Conservation (phyloP, 1,140 invertebrate genomes). For the Pseudobourletiella spinata region DNA sequence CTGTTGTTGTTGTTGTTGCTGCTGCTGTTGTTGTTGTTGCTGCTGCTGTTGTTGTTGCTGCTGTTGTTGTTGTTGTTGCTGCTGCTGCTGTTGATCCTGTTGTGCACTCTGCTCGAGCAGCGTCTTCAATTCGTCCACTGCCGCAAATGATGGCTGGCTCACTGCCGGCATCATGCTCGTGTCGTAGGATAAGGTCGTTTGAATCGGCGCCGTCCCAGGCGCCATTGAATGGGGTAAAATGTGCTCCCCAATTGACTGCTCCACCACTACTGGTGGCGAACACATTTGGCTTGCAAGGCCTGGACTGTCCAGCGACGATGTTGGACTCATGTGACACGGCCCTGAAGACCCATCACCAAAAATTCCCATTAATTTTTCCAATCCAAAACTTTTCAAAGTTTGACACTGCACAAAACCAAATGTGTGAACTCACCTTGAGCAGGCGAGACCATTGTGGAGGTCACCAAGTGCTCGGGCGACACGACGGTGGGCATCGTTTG, state of each 20-base stretch:
- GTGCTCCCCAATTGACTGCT: neutral
- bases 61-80: no score
- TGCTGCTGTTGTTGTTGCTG: no score
- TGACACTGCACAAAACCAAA: no score
- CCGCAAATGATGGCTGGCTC: constrained; percentile 9
- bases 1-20: no score
- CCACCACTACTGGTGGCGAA: neutral
- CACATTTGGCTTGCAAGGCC: neutral
- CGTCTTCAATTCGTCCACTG: constrained; percentile 18
- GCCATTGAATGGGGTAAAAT: neutral
- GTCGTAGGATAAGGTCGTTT: constrained; percentile 6
- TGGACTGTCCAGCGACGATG: neutral
- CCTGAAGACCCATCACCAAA: neutral
- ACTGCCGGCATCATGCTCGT: constrained; percentile 3
- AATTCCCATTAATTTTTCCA: neutral
- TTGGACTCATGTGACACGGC: neutral
- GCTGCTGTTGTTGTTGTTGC: no score
- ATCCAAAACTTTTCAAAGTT: neutral
- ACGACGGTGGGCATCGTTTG: no score
- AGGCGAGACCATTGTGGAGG: neutral
- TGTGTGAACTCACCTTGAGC: no score
- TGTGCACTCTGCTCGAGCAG: constrained; percentile 22
- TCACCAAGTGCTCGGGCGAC: no score
- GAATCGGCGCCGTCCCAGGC: neutral
- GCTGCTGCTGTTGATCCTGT: neutral